A percentile compares a stretch with the other conserved stretches of the same genome.
phyloP scores from a whole-genome alignment of 2,888 invertebrate genomes.

The Lasioglossum marginatum region DNA sequence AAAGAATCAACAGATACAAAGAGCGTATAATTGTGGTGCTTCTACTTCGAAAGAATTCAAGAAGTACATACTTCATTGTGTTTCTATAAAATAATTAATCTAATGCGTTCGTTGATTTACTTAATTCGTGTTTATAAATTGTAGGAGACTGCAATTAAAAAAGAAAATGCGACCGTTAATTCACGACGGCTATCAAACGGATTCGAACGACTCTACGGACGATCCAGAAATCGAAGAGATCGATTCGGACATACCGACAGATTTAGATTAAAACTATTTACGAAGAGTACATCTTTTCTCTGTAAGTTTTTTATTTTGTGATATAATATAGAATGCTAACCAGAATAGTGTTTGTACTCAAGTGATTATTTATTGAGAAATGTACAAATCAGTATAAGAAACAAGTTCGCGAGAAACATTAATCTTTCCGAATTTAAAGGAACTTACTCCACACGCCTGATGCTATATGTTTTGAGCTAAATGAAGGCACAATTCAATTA shows the following conservation, averaged over 20 bases:
- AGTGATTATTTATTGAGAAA: conserved; percentile 55
- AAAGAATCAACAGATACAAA: conserved; percentile 38
- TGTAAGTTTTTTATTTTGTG: conserved; percentile 46
- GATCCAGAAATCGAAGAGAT: conserved; percentile 14
- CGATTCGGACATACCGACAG: conserved; percentile 30
- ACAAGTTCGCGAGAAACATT: conserved; percentile 42
- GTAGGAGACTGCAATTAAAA: conserved; percentile 3
- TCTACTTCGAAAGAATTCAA: conserved; percentile 49
- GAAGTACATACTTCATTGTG: conserved; percentile 14
- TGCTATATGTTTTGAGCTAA: conserved; percentile 26
- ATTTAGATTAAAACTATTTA: conserved; percentile 33
- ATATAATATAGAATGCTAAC: neutral
- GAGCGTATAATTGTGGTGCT: conserved; percentile 4
- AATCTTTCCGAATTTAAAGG: conserved; percentile 59
- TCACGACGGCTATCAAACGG: conserved; percentile 73
- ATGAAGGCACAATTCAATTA: conserved; percentile 63
- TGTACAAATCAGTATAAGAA: conserved; percentile 56
- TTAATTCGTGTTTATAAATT: neutral
- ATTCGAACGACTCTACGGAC: conserved; percentile 66
- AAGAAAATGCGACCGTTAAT: conserved; percentile 48
- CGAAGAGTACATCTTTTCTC: conserved; percentile 14
- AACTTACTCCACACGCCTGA: conserved; percentile 33
- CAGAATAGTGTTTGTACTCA: conserved; percentile 22
- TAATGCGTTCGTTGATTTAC: neutral
- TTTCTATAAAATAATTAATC: neutral